Evolutionary conservation across 2,113 vertebrate genomes (phyloP).

Genomic region (Oophaga pumilio): DNA sequence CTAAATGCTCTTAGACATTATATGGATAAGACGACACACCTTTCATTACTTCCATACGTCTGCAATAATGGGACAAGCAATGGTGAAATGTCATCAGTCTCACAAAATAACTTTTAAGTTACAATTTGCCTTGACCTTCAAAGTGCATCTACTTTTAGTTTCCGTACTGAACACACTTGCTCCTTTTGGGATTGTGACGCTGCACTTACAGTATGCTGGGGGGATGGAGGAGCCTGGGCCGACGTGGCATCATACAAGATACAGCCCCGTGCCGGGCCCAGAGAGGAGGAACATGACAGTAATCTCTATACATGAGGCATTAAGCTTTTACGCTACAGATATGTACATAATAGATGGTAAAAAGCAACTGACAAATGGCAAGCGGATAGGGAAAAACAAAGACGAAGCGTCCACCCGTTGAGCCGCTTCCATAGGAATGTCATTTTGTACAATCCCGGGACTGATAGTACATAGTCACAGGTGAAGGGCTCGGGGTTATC

Average conservation of each 20-base stretch:
- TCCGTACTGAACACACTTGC: background rate
- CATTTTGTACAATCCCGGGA: background rate
- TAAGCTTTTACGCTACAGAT: background rate
- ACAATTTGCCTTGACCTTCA: constrained; percentile 11
- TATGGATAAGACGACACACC: too few relatives aligned
- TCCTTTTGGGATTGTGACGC: background rate
- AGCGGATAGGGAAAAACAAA: background rate
- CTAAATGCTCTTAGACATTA: too few relatives aligned
- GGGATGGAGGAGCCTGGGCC: background rate
- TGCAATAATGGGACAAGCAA: background rate
- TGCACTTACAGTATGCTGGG: background rate
- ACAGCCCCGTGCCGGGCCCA: background rate
- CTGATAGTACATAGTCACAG: constrained; percentile 33
- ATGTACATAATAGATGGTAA: background rate
- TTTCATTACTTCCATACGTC: background rate
- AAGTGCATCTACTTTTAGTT: background rate
- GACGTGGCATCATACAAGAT: background rate
- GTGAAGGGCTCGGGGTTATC: constrained; percentile 62
- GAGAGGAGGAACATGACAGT: background rate
- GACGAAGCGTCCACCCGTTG: background rate
- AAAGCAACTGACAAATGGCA: background rate
- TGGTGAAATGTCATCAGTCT: background rate
- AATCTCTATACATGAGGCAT: background rate
- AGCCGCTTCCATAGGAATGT: background rate
- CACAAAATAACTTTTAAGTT: background rate